Evolutionary conservation across 2,113 vertebrate species (phyloP).

Genomic region (Syngnathoides biaculeatus): DNA sequence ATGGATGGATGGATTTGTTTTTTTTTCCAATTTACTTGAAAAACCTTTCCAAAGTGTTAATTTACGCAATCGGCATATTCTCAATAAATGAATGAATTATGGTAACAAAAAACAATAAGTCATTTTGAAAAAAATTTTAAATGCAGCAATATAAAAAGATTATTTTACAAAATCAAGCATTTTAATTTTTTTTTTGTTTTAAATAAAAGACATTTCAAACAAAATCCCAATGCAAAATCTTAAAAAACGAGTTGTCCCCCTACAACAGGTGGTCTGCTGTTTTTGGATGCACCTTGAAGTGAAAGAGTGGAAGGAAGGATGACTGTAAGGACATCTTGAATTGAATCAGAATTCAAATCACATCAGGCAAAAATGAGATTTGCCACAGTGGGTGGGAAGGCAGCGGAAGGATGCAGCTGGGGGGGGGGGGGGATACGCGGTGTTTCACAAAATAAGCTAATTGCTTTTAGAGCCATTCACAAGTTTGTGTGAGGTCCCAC

Average conservation of each 20-base stretch:
- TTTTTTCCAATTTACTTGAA: too few relatives aligned
- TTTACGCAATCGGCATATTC: too few relatives aligned
- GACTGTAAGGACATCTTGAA: conserved; percentile 65
- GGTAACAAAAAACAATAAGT: too few relatives aligned
- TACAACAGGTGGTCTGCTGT: conserved; percentile 1
- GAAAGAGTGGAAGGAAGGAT: conserved; percentile 17
- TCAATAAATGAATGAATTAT: too few relatives aligned
- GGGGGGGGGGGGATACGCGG: neutral
- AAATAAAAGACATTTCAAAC: neutral
- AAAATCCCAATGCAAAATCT: neutral
- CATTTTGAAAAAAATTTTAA: too few relatives aligned
- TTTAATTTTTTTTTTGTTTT: neutral
- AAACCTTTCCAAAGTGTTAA: neutral
- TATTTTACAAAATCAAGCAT: too few relatives aligned
- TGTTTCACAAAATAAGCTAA: conserved; percentile 63
- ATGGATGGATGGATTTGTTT: too few relatives aligned
- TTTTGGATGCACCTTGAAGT: conserved; percentile 34
- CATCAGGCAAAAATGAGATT: conserved; percentile 65
- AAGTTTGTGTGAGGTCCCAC: conserved; percentile 40
- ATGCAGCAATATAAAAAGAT: too few relatives aligned
- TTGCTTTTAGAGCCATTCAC: conserved; percentile 54
- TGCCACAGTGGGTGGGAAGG: conserved; percentile 21
- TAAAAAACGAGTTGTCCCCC: conserved; percentile 2
- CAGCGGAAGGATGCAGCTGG: neutral
- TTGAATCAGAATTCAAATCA: conserved; percentile 75